These are phyloP conservation scores for Pangasius larnaudii DNA, from an alignment of 2,797 vertebrate species.

Conservation along the genomic window DNA sequence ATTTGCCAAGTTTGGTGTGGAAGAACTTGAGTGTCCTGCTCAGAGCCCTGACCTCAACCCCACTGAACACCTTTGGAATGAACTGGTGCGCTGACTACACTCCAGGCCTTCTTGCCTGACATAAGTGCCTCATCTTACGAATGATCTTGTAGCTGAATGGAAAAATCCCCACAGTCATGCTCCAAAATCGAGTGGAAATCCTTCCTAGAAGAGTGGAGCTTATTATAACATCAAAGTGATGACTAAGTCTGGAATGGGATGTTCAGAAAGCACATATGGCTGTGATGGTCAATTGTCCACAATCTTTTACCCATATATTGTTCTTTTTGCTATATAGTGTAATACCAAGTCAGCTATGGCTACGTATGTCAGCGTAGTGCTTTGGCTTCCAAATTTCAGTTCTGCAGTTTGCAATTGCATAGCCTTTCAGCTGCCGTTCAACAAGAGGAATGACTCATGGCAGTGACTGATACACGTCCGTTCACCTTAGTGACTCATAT, in stretches of 20 bases:
- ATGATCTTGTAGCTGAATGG: not conserved
- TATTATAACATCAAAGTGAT: not conserved
- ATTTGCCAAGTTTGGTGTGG: not conserved
- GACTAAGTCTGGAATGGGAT: not conserved
- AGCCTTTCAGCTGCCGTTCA: not conserved
- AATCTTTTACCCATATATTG: not conserved
- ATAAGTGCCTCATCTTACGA: not conserved
- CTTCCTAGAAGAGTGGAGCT: not conserved
- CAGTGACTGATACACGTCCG: not conserved
- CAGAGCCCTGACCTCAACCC: not conserved
- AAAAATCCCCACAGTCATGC: not conserved
- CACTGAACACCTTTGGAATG: not conserved
- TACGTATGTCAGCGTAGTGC: not conserved
- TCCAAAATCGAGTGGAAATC: not conserved
- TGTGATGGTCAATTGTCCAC: not conserved
- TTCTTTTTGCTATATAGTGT: not conserved
- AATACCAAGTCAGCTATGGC: not conserved
- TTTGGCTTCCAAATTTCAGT: not conserved
- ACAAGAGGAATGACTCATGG: not conserved
- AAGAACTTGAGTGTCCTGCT: not conserved
- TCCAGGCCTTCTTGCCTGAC: not conserved
- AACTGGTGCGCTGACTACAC: not conserved
- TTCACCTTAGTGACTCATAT: not conserved
- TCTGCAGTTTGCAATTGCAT: not conserved
- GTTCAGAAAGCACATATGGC: not conserved